Base-by-base conservation (phyloP, 2,888 invertebrate genomes). In the Coenonympha arcania region DNA sequence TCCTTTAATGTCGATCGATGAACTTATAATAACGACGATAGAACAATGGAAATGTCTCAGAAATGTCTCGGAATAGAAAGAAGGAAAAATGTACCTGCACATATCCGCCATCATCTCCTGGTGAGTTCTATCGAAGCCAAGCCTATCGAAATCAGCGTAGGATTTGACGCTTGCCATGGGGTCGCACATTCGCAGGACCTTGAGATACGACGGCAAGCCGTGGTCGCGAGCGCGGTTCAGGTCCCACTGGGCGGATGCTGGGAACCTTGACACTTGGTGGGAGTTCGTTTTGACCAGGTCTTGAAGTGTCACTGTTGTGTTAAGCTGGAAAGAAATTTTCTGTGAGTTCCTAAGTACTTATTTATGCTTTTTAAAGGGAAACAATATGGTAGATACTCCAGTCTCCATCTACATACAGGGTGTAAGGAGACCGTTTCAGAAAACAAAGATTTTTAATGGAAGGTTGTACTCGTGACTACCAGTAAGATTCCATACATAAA, bases 181-280 rank as follows among this genome's bases (percentile, higher is more conserved):
- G 24, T 89, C 87, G 63, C 94, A 95, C 49, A 91, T 80, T 39
- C 90, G 87, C 30, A 94, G 65, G 46, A 91, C 92, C 13, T 90
- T 82, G 0, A 90, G 73, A 68, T 95, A 96, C 0, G 92, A 87
- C 0, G 94, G 89, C 2, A 95, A 83, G 0, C 95, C 95, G 62
- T 95, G 95, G 72, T 95, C 95, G 19, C 95, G 88, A 1, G 90
- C 73, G 16, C 88, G 81, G 59, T 83, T 78, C 61, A 88, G 78
- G 50, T 87, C 87, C 69, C 86, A 85, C 44, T 78, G 79, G 1
- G 75, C 72, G n/a, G 87, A 79, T 2, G 73, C 76, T 0, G 86
- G 72, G 68, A 90, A 88, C 47, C 89, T 80, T 39, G 89, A 90
- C 0, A 91, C 89, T 22, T 79, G 82, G 60, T 89, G 88, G 0